Base-by-base conservation (phyloP, 2,113 vertebrate species). In the Tor tambroides region DNA sequence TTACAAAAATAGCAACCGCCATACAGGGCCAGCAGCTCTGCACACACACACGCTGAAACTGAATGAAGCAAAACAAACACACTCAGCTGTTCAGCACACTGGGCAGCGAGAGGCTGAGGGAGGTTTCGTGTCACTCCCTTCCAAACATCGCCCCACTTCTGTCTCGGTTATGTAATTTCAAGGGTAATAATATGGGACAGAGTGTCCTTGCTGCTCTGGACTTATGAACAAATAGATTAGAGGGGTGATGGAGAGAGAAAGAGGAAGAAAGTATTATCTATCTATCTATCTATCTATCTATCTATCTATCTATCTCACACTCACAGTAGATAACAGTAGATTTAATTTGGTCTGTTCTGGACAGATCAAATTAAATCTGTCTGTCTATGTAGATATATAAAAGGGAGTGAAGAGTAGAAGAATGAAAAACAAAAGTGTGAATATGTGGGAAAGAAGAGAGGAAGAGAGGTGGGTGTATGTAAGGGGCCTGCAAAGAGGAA, bases 81-180 rank as follows among this genome's bases (percentile, higher is more conserved):
- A 35, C 35, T 49, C 88, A 85, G 78, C 77, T 86, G 61, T 67
- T 89, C 69, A 14, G 43, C 26, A 67, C 43, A 85, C 67, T 72
- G 67, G 46, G 4, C 82, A 51, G 80, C 0, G 61, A 10, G 80
- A 82, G 80, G 38, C 21, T 63, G 12, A 63, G 79, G 12, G 35
- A 81, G 67, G 65, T 49, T 59, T 59, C 0, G 69, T 84, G 49
- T 84, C 32, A 74, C 69, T 84, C 81, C 43, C 41, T 43, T 83
- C 63, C 19, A 71, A 83, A 83, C 63, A 69, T 71, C 23, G 61
- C 17, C 46, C 56, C 77, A 59, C 32, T 21, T 74, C 21, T 75
- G 43, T 65, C 26, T 26, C 28, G 38, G 71, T 91, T 90, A 90
- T 90, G 87, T 89, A 88, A 89, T 88, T 88, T 87, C 71, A 86